Base-by-base conservation (phyloP, 2,113 vertebrate genomes). In the Suricata suricatta region DNA sequence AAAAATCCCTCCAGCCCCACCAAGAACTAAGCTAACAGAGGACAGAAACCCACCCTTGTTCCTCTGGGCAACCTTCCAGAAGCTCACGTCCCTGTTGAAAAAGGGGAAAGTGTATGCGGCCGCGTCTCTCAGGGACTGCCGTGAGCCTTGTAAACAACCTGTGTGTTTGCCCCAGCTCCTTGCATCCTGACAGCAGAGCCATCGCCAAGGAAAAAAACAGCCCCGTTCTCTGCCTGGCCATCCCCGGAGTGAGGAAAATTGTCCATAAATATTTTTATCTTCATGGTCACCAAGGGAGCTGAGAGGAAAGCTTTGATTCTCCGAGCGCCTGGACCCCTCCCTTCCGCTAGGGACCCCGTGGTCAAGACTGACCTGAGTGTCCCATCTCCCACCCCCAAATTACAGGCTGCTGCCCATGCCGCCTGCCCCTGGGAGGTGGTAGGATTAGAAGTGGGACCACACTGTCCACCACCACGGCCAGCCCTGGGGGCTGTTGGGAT, bases 261-360 rank as follows among this genome's bases (percentile, higher is more conserved):
- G 95, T 95, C 97, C 95, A 89, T 97, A 98, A 98, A 97, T 97
- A 98, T 97, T 98, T 98, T 86, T 87, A 98, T 98, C 97, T 97
- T 96, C 95, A 97, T 87, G 11, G 25, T 89, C 94, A 86, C 94
- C 35, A 25, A 97, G 96, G 96, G 93, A 96, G 96, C 97, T 97
- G 97, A 94, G 95, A 98, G 98, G 82, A 97, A 82, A 79, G 92
- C 96, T 98, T 97, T 98, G 89, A 98, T 97, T 98, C 97, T 54
- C 71, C 0, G 89, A 76, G 31, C 57, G 77, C 93, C 90, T 77
- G 97, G 97, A 88, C 90, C 97, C 96, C 97, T 95, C 97, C 98
- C 97, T 97, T 86, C 98, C 97, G 6, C 12, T 15, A 88, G 68
- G 83, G 96, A 95, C 92, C 90, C 63, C 25, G 10, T 96, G 93